Conservation (phyloP, 2,888 invertebrate species). For the Lymantria dispar region DNA sequence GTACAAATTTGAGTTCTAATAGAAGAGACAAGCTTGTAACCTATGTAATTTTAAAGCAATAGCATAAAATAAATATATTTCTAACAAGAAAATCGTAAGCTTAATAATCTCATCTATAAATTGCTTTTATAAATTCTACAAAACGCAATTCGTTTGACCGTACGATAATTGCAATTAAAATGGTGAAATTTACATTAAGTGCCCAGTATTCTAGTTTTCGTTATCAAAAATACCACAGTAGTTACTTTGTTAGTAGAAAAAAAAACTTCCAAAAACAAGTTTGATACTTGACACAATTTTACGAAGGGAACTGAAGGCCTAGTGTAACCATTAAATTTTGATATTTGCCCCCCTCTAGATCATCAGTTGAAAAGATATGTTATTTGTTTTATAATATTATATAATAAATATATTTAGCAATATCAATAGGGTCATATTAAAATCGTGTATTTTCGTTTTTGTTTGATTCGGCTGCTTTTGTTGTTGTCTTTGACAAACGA, state of each 20-base stretch:
- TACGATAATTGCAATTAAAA: too few species aligned
- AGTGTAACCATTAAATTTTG: slow-evolving; percentile 17
- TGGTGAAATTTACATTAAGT: not conserved
- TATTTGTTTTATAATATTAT: not conserved
- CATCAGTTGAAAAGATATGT: slow-evolving; percentile 3
- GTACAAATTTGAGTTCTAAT: too few species aligned
- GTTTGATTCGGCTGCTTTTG: too few species aligned
- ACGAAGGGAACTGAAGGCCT: slow-evolving; percentile 30
- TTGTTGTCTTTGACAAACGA: too few species aligned
- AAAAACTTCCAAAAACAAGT: slow-evolving; percentile 35
- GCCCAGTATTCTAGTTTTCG: not conserved
- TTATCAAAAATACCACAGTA: slow-evolving; percentile 24
- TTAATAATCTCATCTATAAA: too few species aligned
- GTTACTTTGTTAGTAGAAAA: slow-evolving; percentile 31
- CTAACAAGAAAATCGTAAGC: too few species aligned
- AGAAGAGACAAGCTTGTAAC: too few species aligned
- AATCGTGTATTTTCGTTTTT: not conserved
- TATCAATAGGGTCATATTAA: not conserved
- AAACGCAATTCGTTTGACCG: too few species aligned
- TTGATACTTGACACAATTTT: slow-evolving; percentile 34
- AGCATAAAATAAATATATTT: too few species aligned
- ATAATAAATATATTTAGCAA: not conserved
- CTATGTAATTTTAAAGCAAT: too few species aligned
- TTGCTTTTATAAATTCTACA: too few species aligned
- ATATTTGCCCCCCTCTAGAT: slow-evolving; percentile 15